Base-by-base conservation (phyloP, 1,140 invertebrate genomes). In the Antheraea mylitta region DNA sequence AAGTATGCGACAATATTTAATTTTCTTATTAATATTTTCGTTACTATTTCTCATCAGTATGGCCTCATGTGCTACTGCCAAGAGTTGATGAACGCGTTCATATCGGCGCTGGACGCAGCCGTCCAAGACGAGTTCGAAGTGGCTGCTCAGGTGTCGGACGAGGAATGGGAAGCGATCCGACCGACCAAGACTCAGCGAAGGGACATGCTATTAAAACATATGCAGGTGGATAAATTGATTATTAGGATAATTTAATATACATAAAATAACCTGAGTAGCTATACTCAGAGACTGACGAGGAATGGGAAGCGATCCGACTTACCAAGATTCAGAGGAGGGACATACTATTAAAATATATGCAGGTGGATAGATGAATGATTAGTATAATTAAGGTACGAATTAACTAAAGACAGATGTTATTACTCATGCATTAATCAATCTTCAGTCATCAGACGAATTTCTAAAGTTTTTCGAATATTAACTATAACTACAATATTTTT, bases 151-250 rank as follows among this genome's bases (percentile, higher is more conserved):
- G 94, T 97, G 16, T 96, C 95, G 0, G 95, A 96, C 64, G 96
- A 97, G 83, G 96, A 97, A 85, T 97, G 96, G 95, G 95, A 97
- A 74, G 94, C 95, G 0, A 95, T 96, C 59, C 93, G 95, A 75
- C 95, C 95, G 3, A 94, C 94, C 0, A 96, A 96, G 81, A 73
- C 86, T 11, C 95, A 96, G 70, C 92, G 95, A 63, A 92, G 94
- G 63, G 85, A 92, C 30, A 94, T 93, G 65, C 90, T 97, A 30
- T 79, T 97, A 9, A 91, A 91, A 18, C 94, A 94, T 74, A 90
- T 96, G 58, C 93, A 94, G 85, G 95, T 95, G 62, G 18, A 45
- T 63, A 63, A 1, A 4, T n/a, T 30, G 22, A 30, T 30, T 30
- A 30, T 30, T 30, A 30, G 22, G 22, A 30, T 30, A 30, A 30